Evolutionary conservation across 1,140 invertebrate genomes (phyloP), one percentile per base, ranked within the genome.

Genomic region (Drosophila nigrodunni): DNA sequence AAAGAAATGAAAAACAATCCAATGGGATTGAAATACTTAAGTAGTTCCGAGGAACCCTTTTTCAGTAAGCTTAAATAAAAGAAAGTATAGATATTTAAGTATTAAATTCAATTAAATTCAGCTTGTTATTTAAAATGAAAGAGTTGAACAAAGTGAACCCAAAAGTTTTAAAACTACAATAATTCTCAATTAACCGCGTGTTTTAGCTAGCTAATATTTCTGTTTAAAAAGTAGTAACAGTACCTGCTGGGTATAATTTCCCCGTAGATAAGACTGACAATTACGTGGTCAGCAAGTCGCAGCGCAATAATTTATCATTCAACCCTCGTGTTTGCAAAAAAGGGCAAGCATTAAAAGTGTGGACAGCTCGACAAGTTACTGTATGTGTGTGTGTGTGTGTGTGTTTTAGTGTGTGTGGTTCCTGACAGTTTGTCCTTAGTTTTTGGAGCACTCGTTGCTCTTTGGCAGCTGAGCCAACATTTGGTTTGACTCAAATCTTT

Each of bases 251-350:
- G 49, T 46, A 18, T 6, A 25, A 39, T 44, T 37, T 67, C 18
- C 39, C 30, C 13, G 8, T 7, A 47, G 43, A 6, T 11, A 9
- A 57, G 37, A 30, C 7, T 5, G 39, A 25, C 34, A 37, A 15
- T 30, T 39, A 60, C 13, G 65, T 39, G 64, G 11, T 9, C n/a
- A 30, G 52, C 18, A 43, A 41, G 15, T 65, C n/a, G 9, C 55
- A 39, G 10, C 9, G 39, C 67, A 15, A 50, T 64, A 71, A 75
- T 71, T 75, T 71, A 75, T 71, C 67, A 64, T 70, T 57, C 44
- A 62, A 30, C 30, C 47, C 55, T 59, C 64, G 55, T 35, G 9
- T 46, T 3, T 35, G 10, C 54, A 13, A 59, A 47, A 3, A 35
- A 65, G 7, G 41, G 21, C 52, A 49, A 55, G 50, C 54, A 37